Evolutionary conservation across 2,888 invertebrate species (phyloP), one percentile per base, ranked within the genome.

Genomic region (Listrodromus nycthemerus): DNA sequence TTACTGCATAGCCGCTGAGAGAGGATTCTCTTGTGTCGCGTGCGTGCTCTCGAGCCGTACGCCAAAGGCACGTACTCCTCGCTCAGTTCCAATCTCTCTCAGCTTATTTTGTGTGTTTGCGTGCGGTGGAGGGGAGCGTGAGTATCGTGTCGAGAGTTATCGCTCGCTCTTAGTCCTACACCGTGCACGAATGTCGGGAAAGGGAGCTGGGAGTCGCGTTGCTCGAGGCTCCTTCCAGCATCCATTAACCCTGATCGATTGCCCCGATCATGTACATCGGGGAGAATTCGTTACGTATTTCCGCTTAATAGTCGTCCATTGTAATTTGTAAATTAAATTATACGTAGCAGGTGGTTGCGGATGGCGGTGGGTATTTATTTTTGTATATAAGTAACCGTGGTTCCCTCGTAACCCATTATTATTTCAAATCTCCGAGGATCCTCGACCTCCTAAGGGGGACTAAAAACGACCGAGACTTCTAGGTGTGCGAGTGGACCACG

Each of bases 231-330:
- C 65, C 69, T 41, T 13, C 65, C 84, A 65, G 80, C 84, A 74
- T 74, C 77, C 65, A 84, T 84, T 84, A 84, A 81, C 69, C 78
- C 65, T 78, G 80, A 84, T 84, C 80, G 80, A 84, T 80, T 55
- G 77, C 67, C 71, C 37, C 76, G 79, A 58, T 69, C 74, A 41
- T 55, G 37, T 61, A 24, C 52, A 78, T 74, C 41, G 41, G 13
- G 13, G 58, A 73, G 67, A 83, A 80, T 76, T 70, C 71, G 37
- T 41, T 58, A 73, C 30, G 50, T 63, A 71, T 58, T 80, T 70
- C 21, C 37, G 19, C 41, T 70, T 21, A 65, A 63, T 65, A 52
- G 52, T 58, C 19, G 50, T 55, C 1, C 55, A 24, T 55, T 55
- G 55, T 10, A 10, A 55, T 55, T 55, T 24, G 1, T 21, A 24